Conservation (phyloP, 2,797 vertebrate species). For the Brotula barbata region DNA sequence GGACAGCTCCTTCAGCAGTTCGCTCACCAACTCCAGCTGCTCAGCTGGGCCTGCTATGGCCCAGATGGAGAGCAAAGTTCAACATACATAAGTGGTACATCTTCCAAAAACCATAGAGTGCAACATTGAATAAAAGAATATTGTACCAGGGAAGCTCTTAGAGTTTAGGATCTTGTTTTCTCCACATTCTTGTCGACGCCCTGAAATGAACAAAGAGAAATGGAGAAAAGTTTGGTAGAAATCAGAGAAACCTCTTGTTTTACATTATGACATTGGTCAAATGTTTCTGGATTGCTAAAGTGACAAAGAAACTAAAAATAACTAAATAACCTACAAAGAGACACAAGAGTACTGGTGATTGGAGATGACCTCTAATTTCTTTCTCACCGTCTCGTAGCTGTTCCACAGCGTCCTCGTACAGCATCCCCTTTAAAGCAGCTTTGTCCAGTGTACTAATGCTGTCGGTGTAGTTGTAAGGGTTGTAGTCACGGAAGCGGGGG, state of each 20-base stretch:
- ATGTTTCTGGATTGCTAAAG: too few relatives aligned
- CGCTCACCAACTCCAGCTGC: conserved; percentile 89
- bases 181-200: conserved; percentile 64
- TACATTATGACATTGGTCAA: too few relatives aligned
- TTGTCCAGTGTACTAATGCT: conserved; percentile 86
- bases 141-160: conserved; percentile 71
- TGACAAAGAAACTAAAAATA: too few relatives aligned
- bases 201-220: conserved; percentile 45
- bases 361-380: rapidly evolving
- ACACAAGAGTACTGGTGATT: too few relatives aligned
- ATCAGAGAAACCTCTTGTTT: too few relatives aligned
- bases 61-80: not conserved
- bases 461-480: conserved; percentile 88
- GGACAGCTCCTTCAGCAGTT: conserved; percentile 93
- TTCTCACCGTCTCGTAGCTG: conserved; percentile 85
- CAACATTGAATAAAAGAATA: not conserved
- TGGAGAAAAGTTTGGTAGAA: not conserved
- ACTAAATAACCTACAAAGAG: too few relatives aligned
- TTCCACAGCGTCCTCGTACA: conserved; percentile 84
- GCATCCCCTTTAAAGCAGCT: conserved; percentile 84
- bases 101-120: not conserved
- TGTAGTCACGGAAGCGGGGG: conserved; percentile 88
- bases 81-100: not conserved
- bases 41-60: conserved; percentile 45
- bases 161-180: conserved; percentile 77